phyloP scores from a whole-genome alignment of 1,140 invertebrate species.

The Babylonia areolata region DNA sequence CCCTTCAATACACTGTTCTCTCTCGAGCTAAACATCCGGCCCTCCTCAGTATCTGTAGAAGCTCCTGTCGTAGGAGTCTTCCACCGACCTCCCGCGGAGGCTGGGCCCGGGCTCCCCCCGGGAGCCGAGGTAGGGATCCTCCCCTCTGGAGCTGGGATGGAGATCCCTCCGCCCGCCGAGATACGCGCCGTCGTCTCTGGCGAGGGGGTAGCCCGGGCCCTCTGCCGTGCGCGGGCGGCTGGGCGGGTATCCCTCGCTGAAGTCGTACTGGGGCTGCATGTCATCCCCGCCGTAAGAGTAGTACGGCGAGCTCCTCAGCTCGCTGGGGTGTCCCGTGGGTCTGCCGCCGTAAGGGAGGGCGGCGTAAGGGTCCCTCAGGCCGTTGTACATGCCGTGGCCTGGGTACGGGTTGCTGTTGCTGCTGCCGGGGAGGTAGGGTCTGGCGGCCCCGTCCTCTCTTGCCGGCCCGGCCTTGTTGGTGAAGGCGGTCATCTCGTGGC shows the following conservation, averaged over 20 bases:
- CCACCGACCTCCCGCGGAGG: not conserved
- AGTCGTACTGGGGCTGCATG: not conserved
- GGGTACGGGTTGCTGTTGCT: not conserved
- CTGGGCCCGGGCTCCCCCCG: not conserved
- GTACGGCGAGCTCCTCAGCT: not conserved
- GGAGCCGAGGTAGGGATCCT: not conserved
- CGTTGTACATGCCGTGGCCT: conserved; percentile 10
- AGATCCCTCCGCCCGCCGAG: not conserved
- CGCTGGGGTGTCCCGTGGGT: not conserved
- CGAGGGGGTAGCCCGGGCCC: not conserved
- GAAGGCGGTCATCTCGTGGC: conserved; percentile 6
- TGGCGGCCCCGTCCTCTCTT: not conserved
- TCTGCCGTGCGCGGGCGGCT: not conserved
- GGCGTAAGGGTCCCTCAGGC: not conserved
- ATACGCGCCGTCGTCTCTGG: not conserved
- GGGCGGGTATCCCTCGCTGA: conserved; percentile 15
- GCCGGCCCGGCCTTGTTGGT: not conserved
- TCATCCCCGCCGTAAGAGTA: conserved; percentile 4
- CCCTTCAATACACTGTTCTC: not conserved
- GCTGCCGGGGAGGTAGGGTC: not conserved
- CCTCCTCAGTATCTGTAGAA: not conserved
- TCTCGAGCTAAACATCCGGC: not conserved
- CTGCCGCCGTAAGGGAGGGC: not conserved
- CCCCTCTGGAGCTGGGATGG: not conserved
- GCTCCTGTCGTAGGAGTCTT: not conserved